These are phyloP conservation scores for Aulostomus chinensis DNA, from an alignment of 2,797 vertebrate genomes.

Conservation along the genomic window DNA sequence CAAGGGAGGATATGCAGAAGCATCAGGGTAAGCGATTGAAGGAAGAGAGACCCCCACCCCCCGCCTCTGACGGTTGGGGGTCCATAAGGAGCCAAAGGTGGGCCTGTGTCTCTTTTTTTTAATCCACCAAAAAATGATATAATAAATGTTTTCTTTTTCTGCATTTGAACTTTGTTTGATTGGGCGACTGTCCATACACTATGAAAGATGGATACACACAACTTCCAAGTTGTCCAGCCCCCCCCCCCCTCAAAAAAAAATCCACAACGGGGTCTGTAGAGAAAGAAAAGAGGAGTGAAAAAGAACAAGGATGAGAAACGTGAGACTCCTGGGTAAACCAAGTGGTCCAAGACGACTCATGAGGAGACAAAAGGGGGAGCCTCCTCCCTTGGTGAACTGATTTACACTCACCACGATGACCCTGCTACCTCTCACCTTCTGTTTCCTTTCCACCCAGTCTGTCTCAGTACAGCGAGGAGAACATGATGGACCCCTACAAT, in stretches of 20 bases:
- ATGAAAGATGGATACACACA: neutral
- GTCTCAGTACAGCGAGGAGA: slow-evolving; percentile 98
- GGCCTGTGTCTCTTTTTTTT: no score
- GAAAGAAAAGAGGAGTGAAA: neutral
- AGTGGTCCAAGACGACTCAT: slow-evolving; percentile 13
- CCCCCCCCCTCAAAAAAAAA: no score
- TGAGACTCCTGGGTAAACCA: slow-evolving; percentile 35
- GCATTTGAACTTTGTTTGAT: no score
- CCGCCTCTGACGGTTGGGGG: neutral
- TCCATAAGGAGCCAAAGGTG: neutral
- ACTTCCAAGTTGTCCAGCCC: neutral
- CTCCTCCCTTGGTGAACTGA: slow-evolving; percentile 37
- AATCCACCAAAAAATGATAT: no score
- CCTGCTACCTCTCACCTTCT: no score
- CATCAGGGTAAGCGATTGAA: neutral
- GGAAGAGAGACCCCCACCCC: neutral
- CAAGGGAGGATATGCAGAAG: neutral
- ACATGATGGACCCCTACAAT: slow-evolving; percentile 99
- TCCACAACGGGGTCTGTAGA: neutral
- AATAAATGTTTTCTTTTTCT: no score
- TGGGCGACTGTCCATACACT: no score
- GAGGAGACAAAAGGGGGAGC: slow-evolving; percentile 24
- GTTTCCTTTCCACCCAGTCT: slow-evolving; percentile 76
- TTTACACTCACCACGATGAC: slow-evolving; percentile 44
- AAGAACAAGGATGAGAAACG: slow-evolving; percentile 9